Evolutionary conservation across 2,888 invertebrate genomes (phyloP).

Genomic region (Sinodicranocentrus sp.): DNA sequence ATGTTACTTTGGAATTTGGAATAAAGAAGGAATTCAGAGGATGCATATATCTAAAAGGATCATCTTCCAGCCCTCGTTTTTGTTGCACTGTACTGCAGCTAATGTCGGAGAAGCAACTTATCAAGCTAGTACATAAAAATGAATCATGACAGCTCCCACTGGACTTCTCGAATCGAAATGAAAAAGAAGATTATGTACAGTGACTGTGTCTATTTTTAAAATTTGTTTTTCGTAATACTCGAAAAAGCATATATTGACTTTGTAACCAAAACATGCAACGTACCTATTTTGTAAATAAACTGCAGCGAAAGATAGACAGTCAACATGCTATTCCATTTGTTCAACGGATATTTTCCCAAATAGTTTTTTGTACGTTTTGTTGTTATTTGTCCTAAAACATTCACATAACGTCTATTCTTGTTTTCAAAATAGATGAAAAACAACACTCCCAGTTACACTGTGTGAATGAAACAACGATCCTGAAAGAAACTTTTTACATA

Average conservation of each 20-base stretch:
- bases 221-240: too few relatives aligned
- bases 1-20: too few relatives aligned
- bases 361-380: not conserved
- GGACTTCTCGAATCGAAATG: not conserved
- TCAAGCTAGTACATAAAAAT: slow-evolving; percentile 38
- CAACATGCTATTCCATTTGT: not conserved
- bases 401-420: slow-evolving; percentile 56
- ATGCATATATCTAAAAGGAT: too few relatives aligned
- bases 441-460: slow-evolving; percentile 35
- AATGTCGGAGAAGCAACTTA: slow-evolving; percentile 30
- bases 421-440: slow-evolving; percentile 44
- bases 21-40: too few relatives aligned
- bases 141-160: slow-evolving; percentile 47
- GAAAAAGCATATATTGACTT: too few relatives aligned
- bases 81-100: not conserved
- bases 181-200: not conserved
- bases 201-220: not conserved
- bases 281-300: not conserved
- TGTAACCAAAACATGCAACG: not conserved
- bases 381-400: slow-evolving; percentile 29
- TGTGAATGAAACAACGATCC: slow-evolving; percentile 3
- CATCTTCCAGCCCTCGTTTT: too few relatives aligned
- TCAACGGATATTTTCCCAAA: not conserved
- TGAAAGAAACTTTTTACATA: slow-evolving; percentile 12
- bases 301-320: not conserved